Base-by-base conservation (phyloP, 2,113 vertebrate genomes). In the Ptilonorhynchus violaceus region DNA sequence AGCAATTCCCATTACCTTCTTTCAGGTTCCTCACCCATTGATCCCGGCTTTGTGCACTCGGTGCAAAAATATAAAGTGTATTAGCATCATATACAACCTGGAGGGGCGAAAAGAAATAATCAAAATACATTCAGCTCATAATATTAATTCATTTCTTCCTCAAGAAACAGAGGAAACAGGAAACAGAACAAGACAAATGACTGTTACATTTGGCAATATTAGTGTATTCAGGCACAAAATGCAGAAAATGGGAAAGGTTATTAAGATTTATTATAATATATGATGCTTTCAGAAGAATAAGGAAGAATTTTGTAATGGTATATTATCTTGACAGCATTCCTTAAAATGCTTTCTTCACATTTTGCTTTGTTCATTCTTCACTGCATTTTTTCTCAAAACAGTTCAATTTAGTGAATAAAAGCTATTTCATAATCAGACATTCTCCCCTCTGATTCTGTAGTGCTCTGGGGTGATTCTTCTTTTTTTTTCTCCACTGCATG, bases 61-160 rank as follows among this genome's bases (percentile, higher is more conserved):
- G 99, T 79, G 99, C 98, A 96, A 99, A 99, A 60, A 99, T 92
- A 73, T 99, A 99, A 56, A 99, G 98, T 0, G 98, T 99, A 86
- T 97, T 99, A 55, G 97, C 95, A 83, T 99, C 99, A 10, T 99
- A 98, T 31, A 99, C 98, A 82, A 99, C 98, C 99, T 99, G 85
- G 60, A 96, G 74, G 33, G 50, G 46, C 44, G 50, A 70, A 88
- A 47, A 96, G 72, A 53, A 96, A 66, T 15, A 59, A 68, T 78
- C 11, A 90, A 89, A 70, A 80, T 30, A 59, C 9, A 60, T 53
- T 86, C 18, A 88, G 11, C 19, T 25, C 14, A 13, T n/a, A 62
- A 52, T n/a, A 56, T 24, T 58, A 2, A 82, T 55, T 79, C 9
- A 59, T 30, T 77, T 64, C 22, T 56, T 72, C 62, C 60, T 67